Percentiles rank a stretch among this genome's conserved stretches.
These are phyloP conservation scores for Chironomus striatipennis DNA, from an alignment of 1,140 invertebrate species.

Conservation along the genomic window DNA sequence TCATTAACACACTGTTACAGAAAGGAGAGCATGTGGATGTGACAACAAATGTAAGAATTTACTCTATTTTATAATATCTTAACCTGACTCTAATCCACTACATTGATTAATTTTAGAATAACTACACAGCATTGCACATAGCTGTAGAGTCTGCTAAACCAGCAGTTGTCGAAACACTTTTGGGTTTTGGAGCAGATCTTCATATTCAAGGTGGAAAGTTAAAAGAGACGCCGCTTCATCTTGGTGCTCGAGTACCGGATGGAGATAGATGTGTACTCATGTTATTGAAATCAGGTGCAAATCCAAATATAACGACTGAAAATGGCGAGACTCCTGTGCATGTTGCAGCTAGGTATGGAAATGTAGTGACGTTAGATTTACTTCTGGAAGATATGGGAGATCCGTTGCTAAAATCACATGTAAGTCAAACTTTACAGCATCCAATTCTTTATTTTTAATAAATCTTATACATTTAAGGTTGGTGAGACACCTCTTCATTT, in stretches of 20 bases:
- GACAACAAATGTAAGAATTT: constrained; percentile 81
- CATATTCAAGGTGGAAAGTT: constrained; percentile 84
- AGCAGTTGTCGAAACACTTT: constrained; percentile 88
- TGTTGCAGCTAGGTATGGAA: constrained; percentile 81
- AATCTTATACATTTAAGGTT: constrained; percentile 48
- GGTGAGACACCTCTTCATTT: constrained; percentile 94
- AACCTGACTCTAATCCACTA: neutral
- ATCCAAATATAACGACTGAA: constrained; percentile 84
- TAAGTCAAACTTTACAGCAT: no score
- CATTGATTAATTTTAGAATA: constrained; percentile 61
- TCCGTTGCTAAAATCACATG: constrained; percentile 82
- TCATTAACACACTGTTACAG: constrained; percentile 90
- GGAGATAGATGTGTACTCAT: constrained; percentile 95
- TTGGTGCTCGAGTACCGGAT: constrained; percentile 84
- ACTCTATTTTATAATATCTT: no score
- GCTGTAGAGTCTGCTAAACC: constrained; percentile 96
- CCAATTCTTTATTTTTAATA: neutral
- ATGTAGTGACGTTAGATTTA: constrained; percentile 72
- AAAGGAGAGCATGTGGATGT: constrained; percentile 95
- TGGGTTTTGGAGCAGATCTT: constrained; percentile 94
- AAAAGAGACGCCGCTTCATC: constrained; percentile 89
- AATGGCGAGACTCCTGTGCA: constrained; percentile 93
- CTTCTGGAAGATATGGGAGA: constrained; percentile 87
- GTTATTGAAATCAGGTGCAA: constrained; percentile 94
- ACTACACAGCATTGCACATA: constrained; percentile 96